A percentile compares a stretch with the other conserved stretches of the same genome.
Conservation (phyloP, 2,797 vertebrate genomes). For the Pseudochirops cupreus region DNA sequence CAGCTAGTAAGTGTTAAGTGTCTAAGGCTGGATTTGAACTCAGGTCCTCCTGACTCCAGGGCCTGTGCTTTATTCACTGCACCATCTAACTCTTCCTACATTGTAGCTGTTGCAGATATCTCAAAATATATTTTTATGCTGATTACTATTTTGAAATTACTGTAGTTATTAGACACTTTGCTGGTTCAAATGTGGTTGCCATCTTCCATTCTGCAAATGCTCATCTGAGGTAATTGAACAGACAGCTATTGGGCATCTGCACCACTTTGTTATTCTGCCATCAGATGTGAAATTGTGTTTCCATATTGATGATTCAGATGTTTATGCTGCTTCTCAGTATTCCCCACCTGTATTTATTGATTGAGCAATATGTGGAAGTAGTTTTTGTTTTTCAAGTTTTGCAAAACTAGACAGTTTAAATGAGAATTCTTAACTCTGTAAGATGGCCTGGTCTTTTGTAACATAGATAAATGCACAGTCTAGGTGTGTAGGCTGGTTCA, state of each 20-base stretch:
- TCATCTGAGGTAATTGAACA: not conserved
- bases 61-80: too few relatives aligned
- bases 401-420: not conserved
- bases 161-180: constrained; percentile 4
- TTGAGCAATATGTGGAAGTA: constrained; percentile 16
- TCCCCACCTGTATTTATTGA: constrained; percentile 4
- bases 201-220: not conserved
- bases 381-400: constrained; percentile 40
- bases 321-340: constrained; percentile 44
- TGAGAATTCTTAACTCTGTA: constrained; percentile 5
- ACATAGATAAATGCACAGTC: not conserved
- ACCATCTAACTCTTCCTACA: not conserved
- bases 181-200: not conserved
- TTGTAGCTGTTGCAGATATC: not conserved
- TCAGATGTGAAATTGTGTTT: not conserved
- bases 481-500: not conserved
- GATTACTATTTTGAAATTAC: not conserved
- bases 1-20: too few relatives aligned
- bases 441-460: not conserved
- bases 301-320: not conserved
- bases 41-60: too few relatives aligned
- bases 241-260: not conserved
- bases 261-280: not conserved
- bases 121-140: constrained; percentile 29
- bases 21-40: too few relatives aligned